Conservation (phyloP, 2,888 invertebrate species). For the Nomada ferruginata region DNA sequence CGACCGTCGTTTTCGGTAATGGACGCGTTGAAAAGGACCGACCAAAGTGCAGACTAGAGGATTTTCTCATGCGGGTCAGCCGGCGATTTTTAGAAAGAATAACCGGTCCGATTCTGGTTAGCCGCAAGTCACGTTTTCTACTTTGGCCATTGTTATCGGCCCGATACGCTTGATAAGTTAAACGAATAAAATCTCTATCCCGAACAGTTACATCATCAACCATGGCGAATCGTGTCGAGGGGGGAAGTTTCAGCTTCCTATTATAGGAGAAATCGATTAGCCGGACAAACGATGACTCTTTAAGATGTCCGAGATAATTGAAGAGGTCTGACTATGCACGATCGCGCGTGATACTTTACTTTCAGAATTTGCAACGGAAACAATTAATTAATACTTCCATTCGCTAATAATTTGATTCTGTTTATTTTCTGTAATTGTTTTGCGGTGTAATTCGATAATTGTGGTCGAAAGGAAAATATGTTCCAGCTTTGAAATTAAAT, state of each 20-base stretch:
- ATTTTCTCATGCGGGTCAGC: conserved; percentile 58
- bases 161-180: conserved; percentile 38
- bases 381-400: background rate
- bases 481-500: no score
- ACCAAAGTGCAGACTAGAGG: conserved; percentile 53
- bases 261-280: background rate
- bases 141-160: conserved; percentile 50
- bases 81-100: conserved; percentile 49
- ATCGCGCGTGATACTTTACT: background rate
- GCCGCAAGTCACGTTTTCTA: conserved; percentile 60
- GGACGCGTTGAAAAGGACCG: conserved; percentile 44
- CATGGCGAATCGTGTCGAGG: conserved; percentile 23
- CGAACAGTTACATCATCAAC: conserved; percentile 25
- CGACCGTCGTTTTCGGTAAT: conserved; percentile 46
- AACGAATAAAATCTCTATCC: conserved; percentile 42
- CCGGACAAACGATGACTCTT: background rate
- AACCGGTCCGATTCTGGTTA: conserved; percentile 60
- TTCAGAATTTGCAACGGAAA: background rate
- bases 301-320: background rate
- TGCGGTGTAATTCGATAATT: no score
- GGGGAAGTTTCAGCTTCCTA: background rate
- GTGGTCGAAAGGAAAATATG: no score
- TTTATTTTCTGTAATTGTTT: no score
- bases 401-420: no score
- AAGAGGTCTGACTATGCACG: background rate